phyloP scores from a whole-genome alignment of 2,888 invertebrate species.

The Chouioia cunea region DNA sequence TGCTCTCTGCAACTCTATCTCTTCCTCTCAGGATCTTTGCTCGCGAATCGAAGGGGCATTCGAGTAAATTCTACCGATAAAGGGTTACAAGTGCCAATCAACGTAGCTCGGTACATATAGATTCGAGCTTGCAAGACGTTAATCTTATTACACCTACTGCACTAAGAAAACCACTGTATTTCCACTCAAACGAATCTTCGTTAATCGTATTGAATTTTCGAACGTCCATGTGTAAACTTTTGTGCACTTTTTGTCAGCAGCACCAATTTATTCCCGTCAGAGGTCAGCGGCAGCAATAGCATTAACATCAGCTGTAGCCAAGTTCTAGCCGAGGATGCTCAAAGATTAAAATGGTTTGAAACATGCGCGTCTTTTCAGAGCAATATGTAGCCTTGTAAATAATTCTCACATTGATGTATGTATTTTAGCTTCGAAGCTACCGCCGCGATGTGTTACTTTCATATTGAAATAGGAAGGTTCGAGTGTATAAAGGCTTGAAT shows the following conservation, averaged over 20 bases:
- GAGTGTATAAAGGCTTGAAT: too few species aligned
- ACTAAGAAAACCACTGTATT: slow-evolving; percentile 1
- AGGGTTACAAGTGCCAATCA: slow-evolving; percentile 19
- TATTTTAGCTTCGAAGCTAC: too few species aligned
- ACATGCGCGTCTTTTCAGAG: not conserved
- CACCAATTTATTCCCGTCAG: slow-evolving; percentile 25
- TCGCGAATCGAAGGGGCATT: not conserved
- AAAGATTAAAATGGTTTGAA: slow-evolving; percentile 38
- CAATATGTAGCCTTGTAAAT: slow-evolving; percentile 13
- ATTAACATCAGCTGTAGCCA: not conserved
- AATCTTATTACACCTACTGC: slow-evolving; percentile 1
- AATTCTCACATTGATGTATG: slow-evolving; percentile 1
- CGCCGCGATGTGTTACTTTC: too few species aligned
- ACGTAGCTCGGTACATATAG: not conserved
- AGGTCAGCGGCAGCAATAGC: slow-evolving; percentile 28
- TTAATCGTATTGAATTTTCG: slow-evolving; percentile 32
- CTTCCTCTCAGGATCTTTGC: too few species aligned
- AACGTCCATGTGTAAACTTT: not conserved
- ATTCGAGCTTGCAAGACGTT: not conserved
- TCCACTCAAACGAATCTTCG: slow-evolving; percentile 27
- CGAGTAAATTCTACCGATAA: slow-evolving; percentile 23
- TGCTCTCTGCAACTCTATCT: too few species aligned
- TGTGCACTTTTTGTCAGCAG: slow-evolving; percentile 18
- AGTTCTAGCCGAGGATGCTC: not conserved
- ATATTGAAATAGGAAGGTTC: too few species aligned